Percentiles rank a stretch among this genome's conserved stretches.
phyloP scores from a whole-genome alignment of 92 coral and sea anemone species.

The Umimayanthus chanpuru region DNA sequence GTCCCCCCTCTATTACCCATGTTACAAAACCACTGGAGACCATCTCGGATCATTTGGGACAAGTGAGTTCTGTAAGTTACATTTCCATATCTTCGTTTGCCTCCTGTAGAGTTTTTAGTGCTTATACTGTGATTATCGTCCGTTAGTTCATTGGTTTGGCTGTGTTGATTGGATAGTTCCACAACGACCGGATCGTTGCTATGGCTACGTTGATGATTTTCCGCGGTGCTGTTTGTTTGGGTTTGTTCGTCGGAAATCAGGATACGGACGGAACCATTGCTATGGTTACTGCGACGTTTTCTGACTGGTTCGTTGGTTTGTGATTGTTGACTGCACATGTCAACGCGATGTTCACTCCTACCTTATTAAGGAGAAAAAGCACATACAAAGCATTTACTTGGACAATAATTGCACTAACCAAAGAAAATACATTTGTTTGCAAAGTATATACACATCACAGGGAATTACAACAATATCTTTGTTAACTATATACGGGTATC shows the following conservation, averaged over 20 bases:
- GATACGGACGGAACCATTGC: too few relatives aligned
- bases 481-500: too few relatives aligned
- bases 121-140: neutral
- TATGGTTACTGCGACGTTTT: neutral
- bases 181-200: neutral
- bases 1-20: slow-evolving; percentile 25
- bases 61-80: slow-evolving; percentile 29
- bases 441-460: too few relatives aligned
- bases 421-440: too few relatives aligned
- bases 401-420: too few relatives aligned
- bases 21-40: slow-evolving; percentile 31
- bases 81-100: slow-evolving; percentile 3
- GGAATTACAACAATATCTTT: too few relatives aligned
- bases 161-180: neutral
- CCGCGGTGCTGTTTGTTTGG: neutral
- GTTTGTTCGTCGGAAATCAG: neutral
- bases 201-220: neutral
- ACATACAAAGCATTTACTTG: neutral
- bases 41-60: slow-evolving; percentile 37
- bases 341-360: neutral
- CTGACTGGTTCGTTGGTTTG: neutral
- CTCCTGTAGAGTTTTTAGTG: neutral
- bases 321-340: neutral
- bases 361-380: neutral
- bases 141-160: neutral